Percentiles rank a stretch among this genome's conserved stretches.
Conservation (phyloP, 2,113 vertebrate genomes). For the Psammodynastes pulverulentus region DNA sequence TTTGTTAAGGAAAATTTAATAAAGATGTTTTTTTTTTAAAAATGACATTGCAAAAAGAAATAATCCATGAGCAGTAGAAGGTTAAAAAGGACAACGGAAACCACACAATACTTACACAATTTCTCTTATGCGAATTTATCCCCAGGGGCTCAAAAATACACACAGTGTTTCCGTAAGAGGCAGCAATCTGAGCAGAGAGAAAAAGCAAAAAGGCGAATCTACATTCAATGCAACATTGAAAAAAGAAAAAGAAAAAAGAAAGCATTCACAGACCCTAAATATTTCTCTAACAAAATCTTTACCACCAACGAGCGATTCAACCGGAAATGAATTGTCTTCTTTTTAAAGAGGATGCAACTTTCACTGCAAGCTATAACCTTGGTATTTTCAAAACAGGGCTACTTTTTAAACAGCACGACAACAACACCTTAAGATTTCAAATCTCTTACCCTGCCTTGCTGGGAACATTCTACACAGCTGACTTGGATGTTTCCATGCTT, state of each 20-base stretch:
- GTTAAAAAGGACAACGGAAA: background rate
- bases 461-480: conserved; percentile 97
- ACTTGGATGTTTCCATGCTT: conserved; percentile 99
- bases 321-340: background rate
- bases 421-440: background rate
- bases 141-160: conserved; percentile 96
- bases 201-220: conserved; percentile 30
- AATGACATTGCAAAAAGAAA: background rate
- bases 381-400: background rate
- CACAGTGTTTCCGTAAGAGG: conserved; percentile 96
- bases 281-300: background rate
- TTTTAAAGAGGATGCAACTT: background rate
- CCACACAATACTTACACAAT: conserved; percentile 81
- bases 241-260: background rate
- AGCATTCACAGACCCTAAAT: background rate
- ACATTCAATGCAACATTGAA: background rate
- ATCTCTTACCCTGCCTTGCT: conserved; percentile 92
- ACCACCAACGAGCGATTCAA: background rate
- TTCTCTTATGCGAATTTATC: conserved; percentile 91
- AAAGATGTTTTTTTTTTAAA: no score
- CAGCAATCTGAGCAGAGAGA: conserved; percentile 84
- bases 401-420: no score
- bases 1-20: no score
- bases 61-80: background rate
- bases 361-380: background rate